phyloP scores from a whole-genome alignment of 1,140 invertebrate species.

The Cydia fagiglandana region DNA sequence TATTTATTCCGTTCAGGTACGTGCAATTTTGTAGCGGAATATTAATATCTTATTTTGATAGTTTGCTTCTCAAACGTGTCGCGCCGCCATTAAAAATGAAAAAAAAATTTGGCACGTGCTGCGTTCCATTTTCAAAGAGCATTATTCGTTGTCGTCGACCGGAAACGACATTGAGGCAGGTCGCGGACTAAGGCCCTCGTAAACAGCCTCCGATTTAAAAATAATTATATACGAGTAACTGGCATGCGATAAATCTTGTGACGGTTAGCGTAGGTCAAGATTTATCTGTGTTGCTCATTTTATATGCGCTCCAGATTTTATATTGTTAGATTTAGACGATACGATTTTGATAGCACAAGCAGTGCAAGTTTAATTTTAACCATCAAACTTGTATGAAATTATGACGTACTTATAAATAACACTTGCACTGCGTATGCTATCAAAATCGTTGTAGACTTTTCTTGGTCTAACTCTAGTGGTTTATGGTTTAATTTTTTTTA shows the following conservation, averaged over 20 bases:
- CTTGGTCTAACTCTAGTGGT: neutral
- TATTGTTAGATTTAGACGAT: neutral
- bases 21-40: too few species aligned
- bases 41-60: neutral
- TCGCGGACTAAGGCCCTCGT: neutral
- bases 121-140: conserved; percentile 19
- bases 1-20: neutral
- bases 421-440: too few species aligned
- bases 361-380: too few species aligned
- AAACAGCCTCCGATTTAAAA: conserved; percentile 16
- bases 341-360: too few species aligned
- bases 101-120: conserved; percentile 1
- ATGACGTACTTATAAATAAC: too few species aligned
- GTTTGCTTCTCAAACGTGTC: neutral
- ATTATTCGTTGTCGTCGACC: neutral
- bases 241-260: conserved; percentile 16
- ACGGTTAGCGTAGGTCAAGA: conserved; percentile 25
- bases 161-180: conserved; percentile 30
- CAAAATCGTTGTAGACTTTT: too few species aligned
- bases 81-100: conserved; percentile 12
- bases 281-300: conserved; percentile 10
- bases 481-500: neutral
- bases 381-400: too few species aligned
- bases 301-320: neutral
- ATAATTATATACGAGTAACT: conserved; percentile 3